A percentile compares a stretch with the other conserved stretches of the same genome.
Conservation (phyloP, 2,797 vertebrate genomes). For the Scleropages formosus region DNA sequence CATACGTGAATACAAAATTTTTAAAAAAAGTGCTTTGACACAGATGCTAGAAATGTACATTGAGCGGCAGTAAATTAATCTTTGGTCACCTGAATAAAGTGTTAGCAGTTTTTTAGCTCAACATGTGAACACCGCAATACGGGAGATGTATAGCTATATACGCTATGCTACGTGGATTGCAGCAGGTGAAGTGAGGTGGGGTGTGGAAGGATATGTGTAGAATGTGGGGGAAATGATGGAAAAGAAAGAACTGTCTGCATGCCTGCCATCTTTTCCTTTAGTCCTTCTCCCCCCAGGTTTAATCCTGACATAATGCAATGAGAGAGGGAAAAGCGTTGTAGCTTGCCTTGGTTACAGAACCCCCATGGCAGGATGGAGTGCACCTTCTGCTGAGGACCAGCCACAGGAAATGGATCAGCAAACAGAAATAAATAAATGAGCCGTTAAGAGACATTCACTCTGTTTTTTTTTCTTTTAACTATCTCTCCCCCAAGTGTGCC, state of each 20-base stretch:
- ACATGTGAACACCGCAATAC: constrained; percentile 28
- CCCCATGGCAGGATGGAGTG: constrained; percentile 22
- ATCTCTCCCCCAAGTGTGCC: constrained; percentile 16
- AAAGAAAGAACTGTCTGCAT: constrained; percentile 16
- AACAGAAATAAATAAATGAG: constrained; percentile 38
- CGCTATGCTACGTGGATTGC: constrained; percentile 67
- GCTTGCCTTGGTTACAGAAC: constrained; percentile 23
- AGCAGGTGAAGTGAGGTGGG: constrained; percentile 22
- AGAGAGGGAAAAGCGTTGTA: constrained; percentile 1
- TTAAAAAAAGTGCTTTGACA: constrained; percentile 3
- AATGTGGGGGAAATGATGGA: constrained; percentile 11
- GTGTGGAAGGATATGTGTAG: constrained; percentile 2
- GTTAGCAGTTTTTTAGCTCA: constrained; percentile 36
- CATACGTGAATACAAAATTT: constrained; percentile 23
- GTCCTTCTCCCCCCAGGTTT: not conserved
- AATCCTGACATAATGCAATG: constrained; percentile 16
- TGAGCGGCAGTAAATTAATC: constrained; percentile 51
- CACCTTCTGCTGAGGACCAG: constrained; percentile 34
- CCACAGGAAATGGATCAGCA: constrained; percentile 31
- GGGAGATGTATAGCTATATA: constrained; percentile 39
- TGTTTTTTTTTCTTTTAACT: constrained; percentile 27
- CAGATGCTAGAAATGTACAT: constrained; percentile 40
- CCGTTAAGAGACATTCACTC: constrained; percentile 44
- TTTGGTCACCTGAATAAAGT: constrained; percentile 60
- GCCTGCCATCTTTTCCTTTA: constrained; percentile 15